A percentile compares a stretch with the other conserved stretches of the same genome.
Conservation (phyloP, 1,140 invertebrate species). For the Magallana gigas region DNA sequence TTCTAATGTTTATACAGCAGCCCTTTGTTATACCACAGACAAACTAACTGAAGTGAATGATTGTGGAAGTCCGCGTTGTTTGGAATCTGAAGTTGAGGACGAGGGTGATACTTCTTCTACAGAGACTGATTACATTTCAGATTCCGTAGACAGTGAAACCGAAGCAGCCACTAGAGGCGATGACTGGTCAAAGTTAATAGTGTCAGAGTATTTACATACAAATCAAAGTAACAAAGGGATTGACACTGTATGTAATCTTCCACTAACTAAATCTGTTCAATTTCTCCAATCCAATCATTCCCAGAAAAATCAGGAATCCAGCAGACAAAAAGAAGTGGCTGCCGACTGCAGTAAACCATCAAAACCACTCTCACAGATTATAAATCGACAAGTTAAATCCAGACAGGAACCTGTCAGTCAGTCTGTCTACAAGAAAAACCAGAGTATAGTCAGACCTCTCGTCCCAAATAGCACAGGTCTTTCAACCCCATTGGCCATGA, state of each 20-base stretch:
- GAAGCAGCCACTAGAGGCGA: not conserved
- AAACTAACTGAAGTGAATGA: not conserved
- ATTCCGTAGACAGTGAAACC: slow-evolving; percentile 12
- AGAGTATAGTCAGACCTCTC: slow-evolving; percentile 1
- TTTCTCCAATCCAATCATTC: not conserved
- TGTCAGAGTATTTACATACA: not conserved
- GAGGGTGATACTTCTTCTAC: not conserved
- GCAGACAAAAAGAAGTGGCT: too few relatives aligned
- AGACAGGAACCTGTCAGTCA: not conserved
- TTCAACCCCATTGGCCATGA: not conserved
- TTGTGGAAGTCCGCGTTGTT: not conserved
- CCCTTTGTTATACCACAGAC: not conserved
- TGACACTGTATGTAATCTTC: not conserved
- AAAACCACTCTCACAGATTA: not conserved
- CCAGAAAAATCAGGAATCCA: not conserved
- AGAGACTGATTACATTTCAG: slow-evolving; percentile 25
- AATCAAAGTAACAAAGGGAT: not conserved
- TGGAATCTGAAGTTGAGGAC: not conserved
- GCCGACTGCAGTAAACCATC: too few relatives aligned
- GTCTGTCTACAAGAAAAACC: not conserved
- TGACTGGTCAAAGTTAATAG: slow-evolving; percentile 1
- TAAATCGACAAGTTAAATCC: not conserved
- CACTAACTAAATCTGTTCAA: not conserved
- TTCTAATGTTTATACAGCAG: not conserved
- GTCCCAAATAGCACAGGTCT: not conserved